Evolutionary conservation across 2,113 vertebrate species (phyloP), one percentile per base, ranked within the genome.

Genomic region (Zeus faber): DNA sequence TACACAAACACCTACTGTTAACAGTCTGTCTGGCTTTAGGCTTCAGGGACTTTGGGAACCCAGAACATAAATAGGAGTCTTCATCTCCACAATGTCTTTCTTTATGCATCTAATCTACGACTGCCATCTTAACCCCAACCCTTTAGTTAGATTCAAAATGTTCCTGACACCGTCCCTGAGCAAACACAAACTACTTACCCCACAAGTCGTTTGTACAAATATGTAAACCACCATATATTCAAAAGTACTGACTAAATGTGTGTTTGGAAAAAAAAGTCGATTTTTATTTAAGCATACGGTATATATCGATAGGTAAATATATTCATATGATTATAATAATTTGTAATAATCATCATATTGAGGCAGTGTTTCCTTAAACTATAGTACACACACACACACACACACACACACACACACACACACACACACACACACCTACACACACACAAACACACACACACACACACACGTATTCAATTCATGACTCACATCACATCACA

Each of bases 101-200:
- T 51, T 5, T 17, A 23, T 3, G 37, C 11, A 16, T 40, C 26
- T 14, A 33, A 11, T 33, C 11, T 31, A 31, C 2, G 29, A 31
- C 29, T 9, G 33, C 10, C 10, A 35, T 35, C 33, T 35, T 8
- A 35, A 4, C n/a, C 3, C 3, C n/a, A 35, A 3, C n/a, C 8
- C 11, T 35, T 5, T 29, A 29, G 33, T 13, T 35, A 11, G 2
- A 33, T 33, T 33, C 2, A 8, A 74, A 67, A 58, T 53, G 66
- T 66, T 65, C 63, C 37, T 26, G 29, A 55, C 64, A 49, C 68
- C 67, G 2, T 81, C 83, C 87, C 87, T 86, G 86, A 88, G 85
- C 29, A 22, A 58, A 77, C 48, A 22, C 39, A 68, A 40, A 67
- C 11, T 8, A 48, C 47, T 66, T 44, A 59, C 40, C 25, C 27